Conservation (phyloP, 2,113 vertebrate species). For the Madoqua kirkii region DNA sequence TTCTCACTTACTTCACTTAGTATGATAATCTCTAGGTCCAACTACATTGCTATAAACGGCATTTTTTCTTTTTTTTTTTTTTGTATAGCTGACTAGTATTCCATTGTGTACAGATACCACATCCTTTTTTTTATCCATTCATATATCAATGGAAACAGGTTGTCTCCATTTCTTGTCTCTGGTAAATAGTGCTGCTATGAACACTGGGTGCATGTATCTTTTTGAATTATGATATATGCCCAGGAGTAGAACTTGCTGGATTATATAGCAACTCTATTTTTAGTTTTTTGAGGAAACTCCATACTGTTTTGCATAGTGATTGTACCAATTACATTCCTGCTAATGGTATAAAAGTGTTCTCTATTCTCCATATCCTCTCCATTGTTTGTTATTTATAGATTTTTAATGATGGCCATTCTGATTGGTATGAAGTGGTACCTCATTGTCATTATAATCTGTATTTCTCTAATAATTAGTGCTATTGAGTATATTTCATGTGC, state of each 20-base stretch:
- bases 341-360: not conserved
- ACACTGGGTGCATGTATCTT: not conserved
- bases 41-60: not conserved
- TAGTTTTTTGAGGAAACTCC: not conserved
- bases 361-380: not conserved
- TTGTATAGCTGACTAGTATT: not conserved
- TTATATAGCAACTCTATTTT: not conserved
- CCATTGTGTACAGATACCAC: not conserved
- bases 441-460: not conserved
- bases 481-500: not conserved
- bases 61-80: not conserved
- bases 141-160: not conserved
- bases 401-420: not conserved
- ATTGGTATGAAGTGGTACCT: not conserved
- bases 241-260: not conserved
- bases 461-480: not conserved
- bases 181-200: not conserved
- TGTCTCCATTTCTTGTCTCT: not conserved
- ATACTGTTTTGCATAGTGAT: not conserved
- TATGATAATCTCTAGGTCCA: not conserved
- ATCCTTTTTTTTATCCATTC: not conserved
- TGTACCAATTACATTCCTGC: not conserved
- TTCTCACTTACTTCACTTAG: not conserved
- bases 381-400: not conserved
- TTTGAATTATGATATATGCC: not conserved